Base-by-base conservation (phyloP, 2,888 invertebrate species). In the Gandaritis pyraliata region DNA sequence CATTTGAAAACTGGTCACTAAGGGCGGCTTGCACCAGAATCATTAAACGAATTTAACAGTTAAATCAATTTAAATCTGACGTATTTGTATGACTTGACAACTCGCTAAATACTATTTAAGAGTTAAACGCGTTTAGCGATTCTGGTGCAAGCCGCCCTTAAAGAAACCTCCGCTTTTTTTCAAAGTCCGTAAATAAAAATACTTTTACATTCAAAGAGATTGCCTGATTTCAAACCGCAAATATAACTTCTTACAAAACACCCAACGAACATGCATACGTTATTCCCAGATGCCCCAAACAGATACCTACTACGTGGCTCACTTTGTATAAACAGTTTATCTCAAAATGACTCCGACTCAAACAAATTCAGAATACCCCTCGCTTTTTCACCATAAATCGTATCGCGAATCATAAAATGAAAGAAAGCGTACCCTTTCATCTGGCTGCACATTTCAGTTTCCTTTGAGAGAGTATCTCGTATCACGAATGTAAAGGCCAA, bases 361-460 rank as follows among this genome's bases (percentile, higher is more conserved):
- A 55, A 60, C 60, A 49, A 61, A 55, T 61, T 55, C 50, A 55
- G 51, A 61, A 53, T 18, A 41, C 36, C 60, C 53, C 60, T 53
- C 50, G 50, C 55, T 55, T 50, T 55, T 61, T 55, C 50, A 55
- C 60, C 50, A 61, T 68, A 67, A 65, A 67, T 65, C 66, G 68
- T 65, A 66, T 69, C 66, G 65, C 67, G 67, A 66, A 66, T 66
- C 71, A 65, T 69, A 69, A 71, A 71, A 69, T 61, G 67, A 71
- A 69, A 68, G 67, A 68, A 67, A 70, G 67, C 60, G 59, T 57
- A 67, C 69, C 69, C 66, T 71, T 69, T 69, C 71, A 65, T 65
- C 52, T 65, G 67, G 59, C 66, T 71, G 67, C 65, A 66, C 71
- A 69, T 71, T 71, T 71, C 60, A 68, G 64, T 68, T 65, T 71